Evolutionary conservation across 1,140 invertebrate species (phyloP).

Genomic region (Monomorium pharaonis): DNA sequence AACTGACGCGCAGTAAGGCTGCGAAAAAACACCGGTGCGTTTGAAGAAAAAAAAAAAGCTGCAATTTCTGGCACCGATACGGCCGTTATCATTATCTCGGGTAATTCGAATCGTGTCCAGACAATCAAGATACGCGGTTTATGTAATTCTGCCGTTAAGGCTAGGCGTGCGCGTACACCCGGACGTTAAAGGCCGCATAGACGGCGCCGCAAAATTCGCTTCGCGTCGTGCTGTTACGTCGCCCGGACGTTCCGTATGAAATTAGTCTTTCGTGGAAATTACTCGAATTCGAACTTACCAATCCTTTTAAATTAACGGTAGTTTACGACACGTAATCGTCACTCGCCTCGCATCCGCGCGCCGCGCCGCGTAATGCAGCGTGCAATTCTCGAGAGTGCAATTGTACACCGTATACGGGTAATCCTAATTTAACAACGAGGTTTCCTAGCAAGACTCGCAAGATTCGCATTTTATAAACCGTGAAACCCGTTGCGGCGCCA

Average conservation of each 20-base stretch:
- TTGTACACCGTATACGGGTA: constrained; percentile 9
- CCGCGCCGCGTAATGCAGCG: not conserved
- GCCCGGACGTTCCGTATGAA: not conserved
- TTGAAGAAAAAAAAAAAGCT: not conserved
- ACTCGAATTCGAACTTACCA: constrained; percentile 12
- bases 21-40: not conserved
- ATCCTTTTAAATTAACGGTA: constrained; percentile 51
- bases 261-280: constrained; percentile 50
- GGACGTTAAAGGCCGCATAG: not conserved
- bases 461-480: not conserved
- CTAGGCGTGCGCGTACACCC: not conserved
- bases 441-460: not conserved
- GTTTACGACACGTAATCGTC: constrained; percentile 47
- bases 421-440: constrained; percentile 40
- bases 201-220: constrained; percentile 15
- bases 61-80: constrained; percentile 34
- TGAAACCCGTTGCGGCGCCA: not conserved
- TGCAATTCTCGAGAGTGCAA: constrained; percentile 36
- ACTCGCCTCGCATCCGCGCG: not conserved
- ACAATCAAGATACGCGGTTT: constrained; percentile 50
- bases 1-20: not conserved
- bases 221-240: constrained; percentile 26
- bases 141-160: constrained; percentile 21
- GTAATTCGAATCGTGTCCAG: constrained; percentile 38
- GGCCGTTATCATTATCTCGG: constrained; percentile 38